A percentile compares a stretch with the other conserved stretches of the same genome.
phyloP scores from a whole-genome alignment of 2,113 vertebrate genomes.

The Notechis scutatus region DNA sequence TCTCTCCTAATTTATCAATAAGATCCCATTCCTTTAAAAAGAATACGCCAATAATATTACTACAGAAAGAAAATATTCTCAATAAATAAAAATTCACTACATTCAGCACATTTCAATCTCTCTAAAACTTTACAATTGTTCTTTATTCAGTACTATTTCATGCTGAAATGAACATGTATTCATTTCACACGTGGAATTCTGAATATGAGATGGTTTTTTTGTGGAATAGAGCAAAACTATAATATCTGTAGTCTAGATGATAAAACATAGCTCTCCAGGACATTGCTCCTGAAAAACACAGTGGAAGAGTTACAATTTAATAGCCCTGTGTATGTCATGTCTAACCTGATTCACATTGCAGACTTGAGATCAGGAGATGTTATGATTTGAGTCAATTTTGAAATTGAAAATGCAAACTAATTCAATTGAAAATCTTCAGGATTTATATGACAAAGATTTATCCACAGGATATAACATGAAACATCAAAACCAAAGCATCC shows the following conservation, averaged over 20 bases:
- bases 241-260: background rate
- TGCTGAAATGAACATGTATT: background rate
- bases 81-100: background rate
- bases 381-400: background rate
- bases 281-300: background rate
- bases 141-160: background rate
- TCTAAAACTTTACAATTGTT: background rate
- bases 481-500: background rate
- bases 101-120: background rate
- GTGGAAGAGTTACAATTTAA: background rate
- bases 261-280: background rate
- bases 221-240: background rate
- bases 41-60: background rate
- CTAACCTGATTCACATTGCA: background rate
- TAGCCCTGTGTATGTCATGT: background rate
- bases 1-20: background rate
- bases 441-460: background rate
- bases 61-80: background rate
- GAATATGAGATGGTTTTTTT: background rate
- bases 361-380: background rate
- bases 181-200: background rate
- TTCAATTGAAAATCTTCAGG: background rate
- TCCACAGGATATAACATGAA: background rate
- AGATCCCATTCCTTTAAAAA: background rate
- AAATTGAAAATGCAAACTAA: background rate